phyloP scores from a whole-genome alignment of 2,113 vertebrate species.

The Marcusenius ussheri region DNA sequence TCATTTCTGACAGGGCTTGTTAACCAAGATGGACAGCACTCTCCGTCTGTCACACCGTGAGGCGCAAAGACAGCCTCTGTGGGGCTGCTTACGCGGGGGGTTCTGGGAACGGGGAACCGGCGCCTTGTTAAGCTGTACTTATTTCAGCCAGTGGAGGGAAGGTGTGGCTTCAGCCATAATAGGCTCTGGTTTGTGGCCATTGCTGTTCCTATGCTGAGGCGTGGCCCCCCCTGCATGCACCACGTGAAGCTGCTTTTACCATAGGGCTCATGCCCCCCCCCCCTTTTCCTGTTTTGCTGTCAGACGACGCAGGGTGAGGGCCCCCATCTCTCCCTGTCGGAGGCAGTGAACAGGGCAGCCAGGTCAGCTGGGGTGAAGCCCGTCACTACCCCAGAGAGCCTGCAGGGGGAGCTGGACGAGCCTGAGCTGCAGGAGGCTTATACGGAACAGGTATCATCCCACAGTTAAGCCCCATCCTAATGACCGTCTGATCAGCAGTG shows the following conservation, averaged over 20 bases:
- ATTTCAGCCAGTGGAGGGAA: not conserved
- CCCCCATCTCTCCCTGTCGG: conserved; percentile 71
- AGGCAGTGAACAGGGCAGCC: conserved; percentile 70
- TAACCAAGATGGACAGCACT: not conserved
- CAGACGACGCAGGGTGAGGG: conserved; percentile 74
- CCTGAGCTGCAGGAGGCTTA: conserved; percentile 72
- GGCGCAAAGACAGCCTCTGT: not conserved
- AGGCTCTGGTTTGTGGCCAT: not conserved
- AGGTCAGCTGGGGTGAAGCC: conserved; percentile 64
- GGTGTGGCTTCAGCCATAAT: not conserved
- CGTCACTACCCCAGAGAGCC: conserved; percentile 61
- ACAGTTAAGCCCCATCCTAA: not conserved
- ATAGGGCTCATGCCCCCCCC: not conserved
- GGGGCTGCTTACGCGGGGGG: not conserved
- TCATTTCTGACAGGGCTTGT: not conserved
- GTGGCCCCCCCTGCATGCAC: not conserved
- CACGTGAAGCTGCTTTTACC: not conserved
- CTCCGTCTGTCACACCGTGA: not conserved
- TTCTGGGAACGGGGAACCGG: not conserved
- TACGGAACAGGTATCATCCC: conserved; percentile 59
- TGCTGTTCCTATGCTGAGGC: not conserved
- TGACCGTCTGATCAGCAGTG: not conserved
- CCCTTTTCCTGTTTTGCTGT: too few species aligned
- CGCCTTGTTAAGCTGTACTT: not conserved
- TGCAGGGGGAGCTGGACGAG: conserved; percentile 69